Base-by-base conservation (phyloP, 2,113 vertebrate genomes). In the Heliornis fulica region DNA sequence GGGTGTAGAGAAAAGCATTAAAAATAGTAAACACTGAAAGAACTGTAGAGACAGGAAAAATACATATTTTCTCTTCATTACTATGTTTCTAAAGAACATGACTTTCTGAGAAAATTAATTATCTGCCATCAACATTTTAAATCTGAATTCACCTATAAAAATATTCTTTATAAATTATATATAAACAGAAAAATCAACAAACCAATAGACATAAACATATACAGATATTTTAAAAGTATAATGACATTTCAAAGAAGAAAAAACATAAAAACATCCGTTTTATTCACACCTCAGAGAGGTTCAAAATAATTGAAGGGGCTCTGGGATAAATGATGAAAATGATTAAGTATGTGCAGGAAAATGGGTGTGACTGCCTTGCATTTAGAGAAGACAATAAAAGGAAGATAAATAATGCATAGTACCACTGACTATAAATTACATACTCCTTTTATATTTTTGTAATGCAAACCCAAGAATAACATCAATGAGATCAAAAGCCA, bases 21-120 rank as follows among this genome's bases (percentile, higher is more conserved):
- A 22, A 59, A 74, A 20, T 10, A 63, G 38, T 21, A 57, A 87
- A 86, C 22, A 14, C 26, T 41, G 15, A 28, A 10, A 69, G 64
- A 83, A 34, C 31, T 11, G 23, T 21, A 53, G 31, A 69, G 31
- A 63, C n/a, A 8, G 29, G 11, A 8, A n/a, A 81, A 86, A 45
- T 1, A 15, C 7, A 43, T 0, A 0, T 8, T 53, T 48, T 64
- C n/a, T 60, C 23, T 38, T 45, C 51, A 32, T 23, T 40, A 8
- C 36, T 23, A 10, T 34, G 21, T 16, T 71, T 71, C 71, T n/a
- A 61, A 21, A 38, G 34, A 90, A 59, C 16, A 59, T 4, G 46
- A 41, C 43, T 54, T 72, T 87, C 60, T 69, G 40, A 83, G 34
- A 34, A 63, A 95, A 74, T 13, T 11, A 83, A 74, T 6, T 31